Percentiles rank a stretch among this genome's conserved stretches.
These are phyloP conservation scores for Mico argentatus DNA, from an alignment of 2,797 vertebrate genomes.

Conservation along the genomic window DNA sequence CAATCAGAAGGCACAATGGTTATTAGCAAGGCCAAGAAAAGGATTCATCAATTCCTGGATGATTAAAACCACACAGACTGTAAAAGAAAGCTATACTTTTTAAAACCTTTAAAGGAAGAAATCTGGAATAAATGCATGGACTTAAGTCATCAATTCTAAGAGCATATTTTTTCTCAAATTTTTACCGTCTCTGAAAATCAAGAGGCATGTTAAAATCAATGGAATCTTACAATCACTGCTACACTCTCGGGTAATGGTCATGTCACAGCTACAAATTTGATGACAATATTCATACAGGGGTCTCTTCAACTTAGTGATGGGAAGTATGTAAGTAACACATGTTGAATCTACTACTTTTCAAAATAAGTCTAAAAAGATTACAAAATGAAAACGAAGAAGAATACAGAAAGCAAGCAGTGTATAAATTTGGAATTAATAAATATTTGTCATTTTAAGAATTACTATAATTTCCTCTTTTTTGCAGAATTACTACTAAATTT, in stretches of 20 bases:
- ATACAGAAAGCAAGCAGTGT: background rate
- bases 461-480: background rate
- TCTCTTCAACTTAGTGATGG: background rate
- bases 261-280: background rate
- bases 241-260: background rate
- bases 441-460: background rate
- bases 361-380: constrained; percentile 4
- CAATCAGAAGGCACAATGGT: background rate
- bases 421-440: background rate
- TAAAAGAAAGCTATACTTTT: background rate
- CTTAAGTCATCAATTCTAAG: background rate
- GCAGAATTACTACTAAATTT: background rate
- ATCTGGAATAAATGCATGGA: background rate
- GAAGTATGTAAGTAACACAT: background rate
- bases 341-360: background rate
- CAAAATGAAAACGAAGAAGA: background rate
- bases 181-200: constrained; percentile 43
- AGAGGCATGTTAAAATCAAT: background rate
- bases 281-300: background rate
- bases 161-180: background rate
- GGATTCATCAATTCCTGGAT: background rate
- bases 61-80: background rate
- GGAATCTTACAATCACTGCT: background rate
- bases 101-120: constrained; percentile 18
- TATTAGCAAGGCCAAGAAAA: background rate